Evolutionary conservation across 2,888 invertebrate species (phyloP).

Genomic region (Pycnomerus fuliginosus): DNA sequence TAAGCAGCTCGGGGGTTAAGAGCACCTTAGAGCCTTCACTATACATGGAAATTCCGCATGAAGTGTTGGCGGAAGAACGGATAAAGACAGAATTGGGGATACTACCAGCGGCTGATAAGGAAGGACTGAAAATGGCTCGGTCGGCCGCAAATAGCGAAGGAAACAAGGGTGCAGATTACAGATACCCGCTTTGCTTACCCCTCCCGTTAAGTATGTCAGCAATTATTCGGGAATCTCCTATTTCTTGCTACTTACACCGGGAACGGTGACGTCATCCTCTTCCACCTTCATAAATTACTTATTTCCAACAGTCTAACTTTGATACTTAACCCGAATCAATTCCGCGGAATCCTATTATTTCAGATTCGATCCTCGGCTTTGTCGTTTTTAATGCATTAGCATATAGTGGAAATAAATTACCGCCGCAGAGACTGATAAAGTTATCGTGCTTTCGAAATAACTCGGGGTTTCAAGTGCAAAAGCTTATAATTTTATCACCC

Average conservation of each 20-base stretch:
- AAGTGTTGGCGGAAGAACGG: constrained; percentile 43
- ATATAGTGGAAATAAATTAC: too few relatives aligned
- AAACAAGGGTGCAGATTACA: constrained; percentile 52
- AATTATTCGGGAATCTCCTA: constrained; percentile 42
- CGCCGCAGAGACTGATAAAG: too few relatives aligned
- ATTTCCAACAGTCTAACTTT: too few relatives aligned
- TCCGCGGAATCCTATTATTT: too few relatives aligned
- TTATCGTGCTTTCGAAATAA: too few relatives aligned
- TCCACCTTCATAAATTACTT: too few relatives aligned
- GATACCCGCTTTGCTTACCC: constrained; percentile 40
- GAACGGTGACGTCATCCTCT: too few relatives aligned
- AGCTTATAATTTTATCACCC: too few relatives aligned
- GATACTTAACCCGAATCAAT: too few relatives aligned
- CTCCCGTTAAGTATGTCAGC: constrained; percentile 45
- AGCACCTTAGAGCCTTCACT: constrained; percentile 37
- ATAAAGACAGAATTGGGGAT: constrained; percentile 41
- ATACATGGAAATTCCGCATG: constrained; percentile 44
- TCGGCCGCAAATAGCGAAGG: constrained; percentile 51
- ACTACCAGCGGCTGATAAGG: constrained; percentile 37
- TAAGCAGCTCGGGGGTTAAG: constrained; percentile 40
- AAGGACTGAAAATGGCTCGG: constrained; percentile 47
- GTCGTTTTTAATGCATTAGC: too few relatives aligned
- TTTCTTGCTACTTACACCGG: constrained; percentile 29
- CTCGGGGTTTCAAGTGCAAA: too few relatives aligned
- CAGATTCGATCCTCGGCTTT: too few relatives aligned